Percentiles rank a stretch among this genome's conserved stretches.
phyloP scores from a whole-genome alignment of 2,797 vertebrate species.

The Phrynocephalus guinanensis region DNA sequence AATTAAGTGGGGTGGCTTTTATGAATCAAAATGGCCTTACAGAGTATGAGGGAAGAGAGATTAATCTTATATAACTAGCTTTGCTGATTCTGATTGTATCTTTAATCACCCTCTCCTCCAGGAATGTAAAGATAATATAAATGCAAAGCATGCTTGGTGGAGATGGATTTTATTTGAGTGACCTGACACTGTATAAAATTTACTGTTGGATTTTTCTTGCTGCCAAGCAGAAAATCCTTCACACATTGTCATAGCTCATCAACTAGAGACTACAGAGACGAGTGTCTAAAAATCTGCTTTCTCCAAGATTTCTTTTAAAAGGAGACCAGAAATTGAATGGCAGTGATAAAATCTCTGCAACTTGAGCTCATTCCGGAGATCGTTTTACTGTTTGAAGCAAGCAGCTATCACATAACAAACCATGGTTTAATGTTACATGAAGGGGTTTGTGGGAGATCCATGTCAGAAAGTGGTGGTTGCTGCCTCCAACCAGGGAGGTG shows the following conservation, averaged over 20 bases:
- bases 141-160: constrained; percentile 32
- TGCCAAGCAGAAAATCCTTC: background rate
- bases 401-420: background rate
- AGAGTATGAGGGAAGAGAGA: background rate
- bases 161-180: constrained; percentile 1
- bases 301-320: background rate
- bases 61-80: background rate
- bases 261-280: background rate
- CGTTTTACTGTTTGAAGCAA: background rate
- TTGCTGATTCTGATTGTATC: background rate
- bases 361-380: background rate
- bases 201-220: background rate
- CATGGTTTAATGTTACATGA: background rate
- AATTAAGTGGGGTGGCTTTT: no score
- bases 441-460: background rate
- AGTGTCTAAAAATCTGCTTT: background rate
- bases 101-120: background rate
- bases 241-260: background rate
- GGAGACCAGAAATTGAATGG: background rate
- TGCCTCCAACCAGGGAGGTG: no score
- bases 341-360: background rate
- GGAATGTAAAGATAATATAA: constrained; percentile 32
- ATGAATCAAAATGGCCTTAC: no score
- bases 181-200: constrained; percentile 10
- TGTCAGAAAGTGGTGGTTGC: no score